Evolutionary conservation across 2,888 invertebrate genomes (phyloP), one percentile per base, ranked within the genome.

Genomic region (Falcaria lacertinaria): DNA sequence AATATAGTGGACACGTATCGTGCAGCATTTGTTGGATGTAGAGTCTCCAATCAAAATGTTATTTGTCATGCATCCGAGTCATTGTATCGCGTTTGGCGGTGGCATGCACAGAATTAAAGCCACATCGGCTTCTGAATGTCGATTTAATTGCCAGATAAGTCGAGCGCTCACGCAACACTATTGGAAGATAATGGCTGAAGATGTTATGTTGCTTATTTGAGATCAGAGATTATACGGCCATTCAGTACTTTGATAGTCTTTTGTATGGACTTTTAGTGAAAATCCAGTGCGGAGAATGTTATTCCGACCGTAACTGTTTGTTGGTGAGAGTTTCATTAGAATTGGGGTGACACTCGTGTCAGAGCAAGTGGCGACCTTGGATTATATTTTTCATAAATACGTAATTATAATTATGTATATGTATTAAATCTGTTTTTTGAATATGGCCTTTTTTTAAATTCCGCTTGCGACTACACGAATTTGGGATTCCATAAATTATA

Each of bases 81-180:
- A 86, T 85, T 85, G 87, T 85, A 69, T 69, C 74, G 74, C 72
- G 80, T 81, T 81, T 81, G 80, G 74, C 78, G 77, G 82, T 79
- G 78, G 77, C 75, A 71, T 72, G 78, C 74, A 73, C 69, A 66
- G 83, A 82, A 83, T 85, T 80, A 82, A 81, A 80, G 74, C 77
- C 74, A 68, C 77, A 77, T 78, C 72, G 83, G 80, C 88, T 87
- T 81, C 87, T 84, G 88, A 86, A 88, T 87, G 88, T 86, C 81
- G 88, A 89, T 89, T 86, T 88, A 89, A 88, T 89, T 88, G 87
- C 81, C 70, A 80, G 88, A 89, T 89, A 89, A 86, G 80, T 81
- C 80, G 67, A 61, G 62, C 70, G 74, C 73, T 70, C 71, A 73
- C 79, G 79, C 80, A 80, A 74, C 79, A 70, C 78, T 74, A 85